A percentile compares a stretch with the other conserved stretches of the same genome.
Evolutionary conservation across 2,113 vertebrate species (phyloP).

Genomic region (Neodontobutis hainanensis): DNA sequence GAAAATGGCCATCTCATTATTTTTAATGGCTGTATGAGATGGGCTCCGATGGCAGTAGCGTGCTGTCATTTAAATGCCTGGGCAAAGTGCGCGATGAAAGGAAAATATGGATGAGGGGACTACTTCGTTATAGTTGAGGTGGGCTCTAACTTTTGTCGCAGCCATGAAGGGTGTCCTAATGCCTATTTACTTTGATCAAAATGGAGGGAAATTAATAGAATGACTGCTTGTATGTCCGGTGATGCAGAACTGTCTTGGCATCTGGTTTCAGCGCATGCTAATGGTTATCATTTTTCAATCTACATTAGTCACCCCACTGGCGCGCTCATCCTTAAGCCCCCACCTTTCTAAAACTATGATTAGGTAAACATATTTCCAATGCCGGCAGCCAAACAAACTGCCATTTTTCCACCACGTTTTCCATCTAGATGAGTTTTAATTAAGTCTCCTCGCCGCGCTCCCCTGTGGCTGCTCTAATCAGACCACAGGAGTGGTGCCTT

Average conservation of each 20-base stretch:
- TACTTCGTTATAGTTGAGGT: conserved; percentile 24
- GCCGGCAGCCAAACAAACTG: conserved; percentile 57
- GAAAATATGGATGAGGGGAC: conserved; percentile 41
- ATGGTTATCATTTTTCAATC: conserved; percentile 59
- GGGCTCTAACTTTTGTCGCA: conserved; percentile 25
- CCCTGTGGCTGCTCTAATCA: conserved; percentile 72
- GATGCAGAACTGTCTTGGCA: conserved; percentile 9
- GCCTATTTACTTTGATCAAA: conserved; percentile 41
- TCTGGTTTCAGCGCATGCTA: conserved; percentile 27
- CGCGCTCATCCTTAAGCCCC: conserved; percentile 28
- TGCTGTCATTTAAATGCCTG: conserved; percentile 56
- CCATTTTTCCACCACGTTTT: conserved; percentile 58
- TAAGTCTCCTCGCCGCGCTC: conserved; percentile 67
- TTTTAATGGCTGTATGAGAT: conserved; percentile 73
- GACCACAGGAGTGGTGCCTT: conserved; percentile 59
- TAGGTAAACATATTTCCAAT: conserved; percentile 49
- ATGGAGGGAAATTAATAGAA: neutral
- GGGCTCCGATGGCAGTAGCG: conserved; percentile 39
- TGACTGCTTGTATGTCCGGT: neutral
- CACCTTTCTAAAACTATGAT: conserved; percentile 23
- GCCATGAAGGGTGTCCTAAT: conserved; percentile 16
- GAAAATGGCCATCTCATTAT: conserved; percentile 75
- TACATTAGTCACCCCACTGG: conserved; percentile 44
- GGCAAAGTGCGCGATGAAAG: conserved; percentile 44
- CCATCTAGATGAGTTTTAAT: conserved; percentile 80